phyloP scores from a whole-genome alignment of 2,113 vertebrate species.

The Macroglossus sobrinus region DNA sequence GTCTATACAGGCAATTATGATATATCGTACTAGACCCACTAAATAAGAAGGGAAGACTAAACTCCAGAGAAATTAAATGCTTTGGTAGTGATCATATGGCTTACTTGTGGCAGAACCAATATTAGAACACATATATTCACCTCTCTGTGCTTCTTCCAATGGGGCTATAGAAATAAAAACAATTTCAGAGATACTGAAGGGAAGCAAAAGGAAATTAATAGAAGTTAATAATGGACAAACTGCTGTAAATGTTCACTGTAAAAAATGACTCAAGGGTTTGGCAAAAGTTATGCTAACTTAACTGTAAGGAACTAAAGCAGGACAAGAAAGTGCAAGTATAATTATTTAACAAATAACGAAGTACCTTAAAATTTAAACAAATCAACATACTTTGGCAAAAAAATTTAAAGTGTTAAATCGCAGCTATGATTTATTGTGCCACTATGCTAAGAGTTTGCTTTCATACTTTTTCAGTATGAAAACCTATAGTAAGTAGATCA shows the following conservation, averaged over 20 bases:
- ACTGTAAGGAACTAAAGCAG: not conserved
- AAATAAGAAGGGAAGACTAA: not conserved
- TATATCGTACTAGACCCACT: not conserved
- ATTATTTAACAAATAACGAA: not conserved
- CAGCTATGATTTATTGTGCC: not conserved
- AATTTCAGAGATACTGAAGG: not conserved
- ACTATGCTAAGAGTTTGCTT: not conserved
- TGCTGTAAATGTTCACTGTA: not conserved
- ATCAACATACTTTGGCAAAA: not conserved
- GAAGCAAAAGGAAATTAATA: not conserved
- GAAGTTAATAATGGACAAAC: not conserved
- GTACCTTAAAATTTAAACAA: not conserved
- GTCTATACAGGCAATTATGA: not conserved
- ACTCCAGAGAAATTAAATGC: not conserved
- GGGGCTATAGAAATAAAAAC: conserved; percentile 6
- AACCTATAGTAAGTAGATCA: not conserved
- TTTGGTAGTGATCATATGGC: not conserved
- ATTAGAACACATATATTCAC: conserved; percentile 5
- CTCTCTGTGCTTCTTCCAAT: not conserved
- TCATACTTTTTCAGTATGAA: not conserved
- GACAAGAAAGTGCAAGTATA: not conserved
- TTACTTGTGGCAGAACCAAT: conserved; percentile 1
- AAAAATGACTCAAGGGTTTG: not conserved
- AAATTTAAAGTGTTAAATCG: not conserved
- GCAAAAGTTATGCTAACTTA: not conserved